Evolutionary conservation across 1,140 invertebrate species (phyloP), one percentile per base, ranked within the genome.

Genomic region (Brachystomella parvula): DNA sequence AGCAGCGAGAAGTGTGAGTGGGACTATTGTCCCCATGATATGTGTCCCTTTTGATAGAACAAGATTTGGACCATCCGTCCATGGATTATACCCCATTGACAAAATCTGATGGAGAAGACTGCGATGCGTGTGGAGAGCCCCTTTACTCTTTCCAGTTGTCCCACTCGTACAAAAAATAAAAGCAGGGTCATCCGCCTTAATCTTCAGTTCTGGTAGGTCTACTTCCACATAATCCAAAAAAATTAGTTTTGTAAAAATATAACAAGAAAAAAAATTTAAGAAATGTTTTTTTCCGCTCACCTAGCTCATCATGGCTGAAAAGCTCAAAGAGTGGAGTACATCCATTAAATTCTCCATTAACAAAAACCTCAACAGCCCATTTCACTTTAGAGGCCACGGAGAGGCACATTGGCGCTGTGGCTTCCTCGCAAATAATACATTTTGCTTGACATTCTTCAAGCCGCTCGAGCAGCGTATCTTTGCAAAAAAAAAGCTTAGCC

Each of bases 291-390:
- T n/a, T n/a, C n/a, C n/a, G n/a, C n/a, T n/a, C n/a, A 67, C 67
- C 67, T 49, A 21, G 12, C 44, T 44, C 65, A 47, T 67, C 63
- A 44, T 68, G 63, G 3, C 57, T 39, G 39, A 72, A 63, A 6
- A 69, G 17, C 31, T 70, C 63, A 31, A 49, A 17, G 33, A 72
- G 39, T 2, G 65, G 57, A 0, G 63, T 65, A 31, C 66, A 69
- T n/a, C 64, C 67, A 2, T 65, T 49, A 53, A 21, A 1, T 33
- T 58, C 44, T 33, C 62, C 65, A 24, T 39, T 44, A 24, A 59
- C 62, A 21, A 72, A 66, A 2, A 72, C 63, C 28, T 72, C 68
- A 3, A 72, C 65, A 32, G 58, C 65, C 71, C 71, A 72, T 33
- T 67, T 61, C 1, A 70, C 58, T 31, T 63, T 49, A n/a, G 66